phyloP scores from a whole-genome alignment of 2,797 vertebrate species.

The Gallirallus australis region DNA sequence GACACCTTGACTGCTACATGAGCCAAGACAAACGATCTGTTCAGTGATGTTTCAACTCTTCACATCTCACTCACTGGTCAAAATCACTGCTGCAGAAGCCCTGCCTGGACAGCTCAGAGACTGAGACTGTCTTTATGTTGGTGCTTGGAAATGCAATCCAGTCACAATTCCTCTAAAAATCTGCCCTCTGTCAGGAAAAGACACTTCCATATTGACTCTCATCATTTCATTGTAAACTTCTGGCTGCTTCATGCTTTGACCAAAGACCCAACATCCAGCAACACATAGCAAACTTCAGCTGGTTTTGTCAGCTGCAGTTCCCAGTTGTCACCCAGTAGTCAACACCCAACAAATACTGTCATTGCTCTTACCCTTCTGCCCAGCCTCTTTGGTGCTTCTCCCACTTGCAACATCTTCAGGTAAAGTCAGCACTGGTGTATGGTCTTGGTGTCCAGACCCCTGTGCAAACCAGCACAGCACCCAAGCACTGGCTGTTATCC shows the following conservation, averaged over 20 bases:
- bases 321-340: not conserved
- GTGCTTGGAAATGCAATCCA: not conserved
- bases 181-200: not conserved
- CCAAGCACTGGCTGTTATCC: not conserved
- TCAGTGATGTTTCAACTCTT: not conserved
- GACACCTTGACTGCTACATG: not conserved
- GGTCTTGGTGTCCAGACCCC: not conserved
- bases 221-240: not conserved
- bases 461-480: not conserved
- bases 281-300: rapidly evolving
- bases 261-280: not conserved
- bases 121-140: not conserved
- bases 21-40: not conserved
- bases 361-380: not conserved
- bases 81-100: not conserved
- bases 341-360: not conserved
- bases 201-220: not conserved
- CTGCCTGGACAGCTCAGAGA: not conserved
- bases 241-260: not conserved
- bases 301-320: not conserved
- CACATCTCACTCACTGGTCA: not conserved
- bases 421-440: rapidly evolving
- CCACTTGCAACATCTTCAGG: not conserved
- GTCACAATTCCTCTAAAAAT: not conserved
- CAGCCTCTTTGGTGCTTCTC: not conserved